phyloP scores from a whole-genome alignment of 2,797 vertebrate species.

The Eurystomus glaucurus region DNA sequence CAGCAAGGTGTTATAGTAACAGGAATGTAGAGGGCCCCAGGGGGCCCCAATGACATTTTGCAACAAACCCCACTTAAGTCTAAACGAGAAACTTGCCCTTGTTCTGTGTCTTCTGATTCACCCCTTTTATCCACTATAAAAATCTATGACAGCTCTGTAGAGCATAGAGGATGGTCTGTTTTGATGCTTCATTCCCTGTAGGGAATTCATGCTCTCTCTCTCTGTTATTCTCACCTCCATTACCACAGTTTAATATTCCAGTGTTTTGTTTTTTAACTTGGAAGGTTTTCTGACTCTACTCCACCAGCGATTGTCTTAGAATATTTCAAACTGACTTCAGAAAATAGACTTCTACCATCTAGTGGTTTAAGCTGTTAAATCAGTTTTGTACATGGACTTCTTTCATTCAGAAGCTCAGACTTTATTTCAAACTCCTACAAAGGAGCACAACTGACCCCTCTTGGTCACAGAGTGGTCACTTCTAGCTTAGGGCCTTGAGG shows the following conservation, averaged over 20 bases:
- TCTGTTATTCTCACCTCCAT: neutral
- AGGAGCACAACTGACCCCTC: neutral
- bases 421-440: neutral
- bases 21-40: neutral
- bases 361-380: neutral
- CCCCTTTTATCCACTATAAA: neutral
- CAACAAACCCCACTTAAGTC: neutral
- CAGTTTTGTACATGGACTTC: neutral
- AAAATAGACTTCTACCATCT: slow-evolving; percentile 2
- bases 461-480: neutral
- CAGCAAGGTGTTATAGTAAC: neutral
- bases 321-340: slow-evolving; percentile 22
- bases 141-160: neutral
- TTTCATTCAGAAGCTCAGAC: neutral
- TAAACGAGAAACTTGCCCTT: neutral
- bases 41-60: neutral
- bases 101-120: neutral
- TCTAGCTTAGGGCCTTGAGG: neutral
- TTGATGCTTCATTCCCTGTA: neutral
- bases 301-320: neutral
- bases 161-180: fast-evolving
- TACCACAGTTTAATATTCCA: neutral
- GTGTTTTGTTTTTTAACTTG: neutral
- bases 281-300: neutral
- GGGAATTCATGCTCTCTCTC: neutral